Base-by-base conservation (phyloP, 2,113 vertebrate genomes). In the Maccullochella peelii region DNA sequence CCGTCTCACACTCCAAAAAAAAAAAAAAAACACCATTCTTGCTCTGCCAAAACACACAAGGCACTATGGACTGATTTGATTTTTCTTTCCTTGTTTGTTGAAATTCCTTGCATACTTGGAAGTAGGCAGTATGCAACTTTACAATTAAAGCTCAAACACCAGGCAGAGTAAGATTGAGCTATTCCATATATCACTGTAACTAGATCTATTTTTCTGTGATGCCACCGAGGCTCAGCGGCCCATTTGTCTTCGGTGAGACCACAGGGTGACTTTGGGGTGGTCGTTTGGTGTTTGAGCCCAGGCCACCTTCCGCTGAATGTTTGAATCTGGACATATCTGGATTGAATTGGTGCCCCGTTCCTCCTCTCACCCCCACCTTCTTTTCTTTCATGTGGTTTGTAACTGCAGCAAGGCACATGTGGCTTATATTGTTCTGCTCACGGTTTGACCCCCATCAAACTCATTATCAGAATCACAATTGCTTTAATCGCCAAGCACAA, bases 361-460 rank as follows among this genome's bases (percentile, higher is more conserved):
- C 23, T 79, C 89, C 86, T 82, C 88, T 82, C 84, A 55, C 83
- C 74, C 83, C 89, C 87, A 72, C 79, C 78, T 69, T 80, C 77
- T 83, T 86, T 72, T 82, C 80, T 92, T 95, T 94, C 86, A 94
- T 94, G 94, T 95, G 94, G 92, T 88, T 86, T 91, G 68, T 58
- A 79, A 84, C 84, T 89, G 55, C 85, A 86, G 87, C 47, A 5
- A 80, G 74, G 68, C 86, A 87, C 92, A 92, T 95, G 92, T 95
- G 94, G 84, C 86, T 92, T 85, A 61, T 92, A 89, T 92, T 93
- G 92, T 88, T 86, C 68, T 61, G 58, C 85, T 92, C 67, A 83
- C 83, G 73, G 82, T 58, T 70, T 79, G 79, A 88, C 62, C 86
- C 68, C 70, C 71, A 79, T 82, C 82, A 85, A 80, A 86, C 42